Percentiles rank a stretch among this genome's conserved stretches.
Conservation (phyloP, 2,113 vertebrate species). For the Heterotilapia buettikoferi region DNA sequence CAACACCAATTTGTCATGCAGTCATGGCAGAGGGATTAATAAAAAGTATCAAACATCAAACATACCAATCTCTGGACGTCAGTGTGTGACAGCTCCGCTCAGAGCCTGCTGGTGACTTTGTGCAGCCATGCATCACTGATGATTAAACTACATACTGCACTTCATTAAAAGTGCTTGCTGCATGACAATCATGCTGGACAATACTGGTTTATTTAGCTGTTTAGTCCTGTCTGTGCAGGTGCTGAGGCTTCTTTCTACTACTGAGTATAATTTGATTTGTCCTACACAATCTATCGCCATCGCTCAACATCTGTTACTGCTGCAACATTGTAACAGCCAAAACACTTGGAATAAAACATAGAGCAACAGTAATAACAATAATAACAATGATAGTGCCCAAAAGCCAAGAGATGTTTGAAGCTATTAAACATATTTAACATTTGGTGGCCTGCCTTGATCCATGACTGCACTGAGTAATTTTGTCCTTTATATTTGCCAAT, state of each 20-base stretch:
- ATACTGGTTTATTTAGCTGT: background rate
- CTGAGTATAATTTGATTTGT: background rate
- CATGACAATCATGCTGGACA: background rate
- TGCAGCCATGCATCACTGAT: background rate
- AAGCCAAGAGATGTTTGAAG: background rate
- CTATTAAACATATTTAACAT: background rate
- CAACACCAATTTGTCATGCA: constrained; percentile 21
- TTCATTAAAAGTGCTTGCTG: background rate
- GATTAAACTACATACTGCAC: background rate
- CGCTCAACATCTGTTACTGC: background rate
- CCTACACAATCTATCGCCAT: background rate
- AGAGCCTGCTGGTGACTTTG: background rate
- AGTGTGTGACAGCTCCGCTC: background rate
- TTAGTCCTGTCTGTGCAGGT: background rate
- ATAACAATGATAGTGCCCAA: background rate
- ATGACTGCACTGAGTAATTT: background rate
- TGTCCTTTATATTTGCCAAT: background rate
- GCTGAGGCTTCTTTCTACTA: background rate
- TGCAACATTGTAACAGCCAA: background rate
- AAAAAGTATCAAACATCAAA: constrained; percentile 29
- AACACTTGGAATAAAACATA: background rate
- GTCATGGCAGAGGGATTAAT: background rate
- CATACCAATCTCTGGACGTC: background rate
- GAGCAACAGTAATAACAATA: background rate
- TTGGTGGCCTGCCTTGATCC: background rate